Evolutionary conservation across 2,113 vertebrate species (phyloP).

Genomic region (Pionites leucogaster): DNA sequence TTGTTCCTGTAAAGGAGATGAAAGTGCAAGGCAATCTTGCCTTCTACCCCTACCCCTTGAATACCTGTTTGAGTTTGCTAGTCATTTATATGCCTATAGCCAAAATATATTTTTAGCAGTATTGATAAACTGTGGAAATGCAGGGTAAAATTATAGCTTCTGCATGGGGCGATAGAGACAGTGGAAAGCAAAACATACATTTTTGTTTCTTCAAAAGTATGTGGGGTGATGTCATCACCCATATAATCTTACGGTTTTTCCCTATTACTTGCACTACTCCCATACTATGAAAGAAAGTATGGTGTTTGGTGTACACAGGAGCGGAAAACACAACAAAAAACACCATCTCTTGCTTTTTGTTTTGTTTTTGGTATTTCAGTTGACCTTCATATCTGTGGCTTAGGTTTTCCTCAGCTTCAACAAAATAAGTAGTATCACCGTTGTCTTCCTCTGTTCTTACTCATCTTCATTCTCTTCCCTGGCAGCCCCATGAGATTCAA

Average conservation of each 20-base stretch:
- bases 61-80: neutral
- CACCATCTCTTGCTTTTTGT: neutral
- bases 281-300: neutral
- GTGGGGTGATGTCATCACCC: too few relatives aligned
- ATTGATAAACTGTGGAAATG: neutral
- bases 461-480: neutral
- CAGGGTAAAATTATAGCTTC: neutral
- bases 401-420: neutral
- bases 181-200: neutral
- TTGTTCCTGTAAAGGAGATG: neutral
- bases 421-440: neutral
- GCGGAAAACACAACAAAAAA: neutral
- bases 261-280: neutral
- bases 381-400: neutral
- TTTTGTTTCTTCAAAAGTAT: neutral
- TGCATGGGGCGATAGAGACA: neutral
- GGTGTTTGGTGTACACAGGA: neutral
- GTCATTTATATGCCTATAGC: neutral
- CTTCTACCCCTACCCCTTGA: fast-evolving
- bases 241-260: neutral
- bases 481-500: constrained; percentile 31
- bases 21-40: neutral
- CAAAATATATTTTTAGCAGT: neutral
- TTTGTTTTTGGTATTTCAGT: neutral
- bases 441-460: neutral